These are phyloP conservation scores for Hesperophylax magnus DNA, from an alignment of 1,140 invertebrate species.

Conservation along the genomic window DNA sequence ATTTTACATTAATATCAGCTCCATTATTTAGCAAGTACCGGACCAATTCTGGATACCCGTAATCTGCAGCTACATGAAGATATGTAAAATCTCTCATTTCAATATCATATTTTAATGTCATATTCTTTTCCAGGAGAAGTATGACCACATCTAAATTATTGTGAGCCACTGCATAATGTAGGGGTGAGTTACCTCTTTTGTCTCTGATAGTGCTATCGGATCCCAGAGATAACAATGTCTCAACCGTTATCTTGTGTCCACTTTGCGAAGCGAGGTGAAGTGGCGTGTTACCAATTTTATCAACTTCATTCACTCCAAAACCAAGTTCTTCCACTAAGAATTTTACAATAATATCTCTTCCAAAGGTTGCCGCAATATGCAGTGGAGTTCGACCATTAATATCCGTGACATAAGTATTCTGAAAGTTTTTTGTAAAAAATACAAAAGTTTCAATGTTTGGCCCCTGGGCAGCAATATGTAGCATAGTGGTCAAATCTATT, in stretches of 20 bases:
- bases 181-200: background rate
- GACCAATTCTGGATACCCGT: background rate
- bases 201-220: background rate
- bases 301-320: background rate
- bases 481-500: no score
- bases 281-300: background rate
- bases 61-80: background rate
- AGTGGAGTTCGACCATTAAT: background rate
- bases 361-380: no score
- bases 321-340: background rate
- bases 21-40: background rate
- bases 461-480: background rate
- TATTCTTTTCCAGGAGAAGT: background rate
- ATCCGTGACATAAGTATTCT: background rate
- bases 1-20: background rate
- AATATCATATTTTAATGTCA: background rate
- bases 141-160: background rate
- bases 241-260: background rate
- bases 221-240: background rate
- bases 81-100: background rate
- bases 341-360: background rate
- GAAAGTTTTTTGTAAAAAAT: background rate
- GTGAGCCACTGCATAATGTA: background rate
- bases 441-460: background rate
- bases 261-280: background rate